Conservation (phyloP, 2,888 invertebrate genomes). For the Flexamia atlantica region DNA sequence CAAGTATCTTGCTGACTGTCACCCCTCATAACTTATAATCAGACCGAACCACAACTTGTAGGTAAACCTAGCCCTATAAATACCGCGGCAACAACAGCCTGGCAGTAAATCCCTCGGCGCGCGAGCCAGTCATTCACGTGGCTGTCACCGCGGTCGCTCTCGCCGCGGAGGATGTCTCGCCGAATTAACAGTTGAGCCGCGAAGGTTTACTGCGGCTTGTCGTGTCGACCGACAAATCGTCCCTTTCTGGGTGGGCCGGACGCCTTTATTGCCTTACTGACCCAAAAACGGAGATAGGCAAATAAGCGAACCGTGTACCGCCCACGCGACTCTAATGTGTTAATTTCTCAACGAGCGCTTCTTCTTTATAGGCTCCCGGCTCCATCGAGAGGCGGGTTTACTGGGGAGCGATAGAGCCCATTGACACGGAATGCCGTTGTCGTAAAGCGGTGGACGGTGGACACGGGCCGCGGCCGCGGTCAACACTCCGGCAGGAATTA, state of each 20-base stretch:
- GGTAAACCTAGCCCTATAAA: neutral
- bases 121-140: neutral
- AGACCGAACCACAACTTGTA: neutral
- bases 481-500: neutral
- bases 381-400: slow-evolving; percentile 55
- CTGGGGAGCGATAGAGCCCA: slow-evolving; percentile 7
- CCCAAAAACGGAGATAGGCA: slow-evolving; percentile 60
- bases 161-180: slow-evolving; percentile 17
- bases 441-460: slow-evolving; percentile 14
- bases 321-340: slow-evolving; percentile 53
- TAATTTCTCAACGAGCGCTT: slow-evolving; percentile 49
- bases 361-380: slow-evolving; percentile 52
- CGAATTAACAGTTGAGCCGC: slow-evolving; percentile 23
- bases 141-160: neutral
- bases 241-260: slow-evolving; percentile 48
- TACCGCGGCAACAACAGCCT: slow-evolving; percentile 1
- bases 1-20: too few species aligned
- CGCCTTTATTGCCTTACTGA: slow-evolving; percentile 62
- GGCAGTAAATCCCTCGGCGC: neutral
- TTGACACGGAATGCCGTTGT: slow-evolving; percentile 49
- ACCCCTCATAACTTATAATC: slow-evolving; percentile 13
- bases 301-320: slow-evolving; percentile 55
- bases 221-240: slow-evolving; percentile 58
- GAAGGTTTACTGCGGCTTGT: slow-evolving; percentile 35
- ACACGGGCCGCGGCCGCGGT: neutral